These are phyloP conservation scores for Thalassaphorura encarpata DNA, from an alignment of 1,140 invertebrate genomes.

Conservation along the genomic window DNA sequence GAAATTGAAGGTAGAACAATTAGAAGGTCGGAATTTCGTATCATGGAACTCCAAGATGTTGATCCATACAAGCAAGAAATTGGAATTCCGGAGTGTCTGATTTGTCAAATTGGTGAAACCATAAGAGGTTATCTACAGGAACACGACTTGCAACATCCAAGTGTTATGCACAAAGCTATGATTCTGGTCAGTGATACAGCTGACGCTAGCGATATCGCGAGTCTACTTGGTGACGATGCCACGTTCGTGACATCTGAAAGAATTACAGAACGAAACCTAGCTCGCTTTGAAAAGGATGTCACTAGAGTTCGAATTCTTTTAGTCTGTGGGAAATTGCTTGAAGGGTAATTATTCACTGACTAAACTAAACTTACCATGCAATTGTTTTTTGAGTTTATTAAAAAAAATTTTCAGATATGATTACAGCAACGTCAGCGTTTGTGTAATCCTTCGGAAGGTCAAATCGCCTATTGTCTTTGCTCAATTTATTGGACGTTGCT, in stretches of 20 bases:
- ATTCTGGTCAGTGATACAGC: not conserved
- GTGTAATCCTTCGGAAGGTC: not conserved
- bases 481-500: not conserved
- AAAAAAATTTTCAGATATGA: too few relatives aligned
- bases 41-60: not conserved
- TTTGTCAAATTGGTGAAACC: not conserved
- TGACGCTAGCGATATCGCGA: not conserved
- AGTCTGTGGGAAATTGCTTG: not conserved
- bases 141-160: not conserved
- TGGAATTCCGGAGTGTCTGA: not conserved
- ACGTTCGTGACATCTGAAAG: not conserved
- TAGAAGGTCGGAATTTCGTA: not conserved
- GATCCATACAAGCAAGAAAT: not conserved
- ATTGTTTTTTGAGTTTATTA: too few relatives aligned
- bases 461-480: not conserved
- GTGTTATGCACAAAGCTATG: not conserved
- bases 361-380: too few relatives aligned
- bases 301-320: not conserved
- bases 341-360: too few relatives aligned
- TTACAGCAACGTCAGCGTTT: not conserved
- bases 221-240: not conserved
- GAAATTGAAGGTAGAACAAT: too few relatives aligned
- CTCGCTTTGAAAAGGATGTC: not conserved
- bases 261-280: not conserved
- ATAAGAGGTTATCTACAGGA: not conserved